These are phyloP conservation scores for Penelope pileata DNA, from an alignment of 2,113 vertebrate genomes.

Conservation along the genomic window DNA sequence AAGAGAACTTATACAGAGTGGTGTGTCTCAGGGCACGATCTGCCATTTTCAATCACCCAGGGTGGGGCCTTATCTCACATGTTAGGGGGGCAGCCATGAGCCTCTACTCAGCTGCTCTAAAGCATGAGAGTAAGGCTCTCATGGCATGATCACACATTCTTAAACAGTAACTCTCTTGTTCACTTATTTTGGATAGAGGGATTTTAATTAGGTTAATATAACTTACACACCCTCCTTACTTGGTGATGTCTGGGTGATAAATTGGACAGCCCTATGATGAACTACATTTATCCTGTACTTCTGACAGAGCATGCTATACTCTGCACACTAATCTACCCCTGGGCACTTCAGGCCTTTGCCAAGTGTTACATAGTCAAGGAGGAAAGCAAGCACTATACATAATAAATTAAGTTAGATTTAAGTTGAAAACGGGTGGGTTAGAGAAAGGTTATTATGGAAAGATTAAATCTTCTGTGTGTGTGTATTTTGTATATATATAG, in stretches of 20 bases:
- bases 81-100: background rate
- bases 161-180: background rate
- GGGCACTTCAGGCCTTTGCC: background rate
- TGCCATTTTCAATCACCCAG: slow-evolving; percentile 1
- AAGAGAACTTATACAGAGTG: background rate
- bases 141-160: accelerated
- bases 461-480: background rate
- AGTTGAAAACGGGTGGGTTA: background rate
- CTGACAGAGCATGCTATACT: background rate
- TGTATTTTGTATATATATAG: background rate
- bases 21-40: background rate
- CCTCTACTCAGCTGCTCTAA: background rate
- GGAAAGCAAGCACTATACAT: accelerated
- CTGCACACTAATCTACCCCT: background rate
- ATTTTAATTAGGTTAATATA: background rate
- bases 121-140: background rate
- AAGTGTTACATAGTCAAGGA: background rate
- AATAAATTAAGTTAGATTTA: background rate
- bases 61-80: background rate
- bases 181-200: background rate
- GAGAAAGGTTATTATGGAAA: background rate
- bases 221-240: background rate
- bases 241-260: background rate
- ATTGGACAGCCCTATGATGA: background rate
- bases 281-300: background rate